These are phyloP conservation scores for Sebastes fasciatus DNA, from an alignment of 2,113 vertebrate species.

Conservation along the genomic window DNA sequence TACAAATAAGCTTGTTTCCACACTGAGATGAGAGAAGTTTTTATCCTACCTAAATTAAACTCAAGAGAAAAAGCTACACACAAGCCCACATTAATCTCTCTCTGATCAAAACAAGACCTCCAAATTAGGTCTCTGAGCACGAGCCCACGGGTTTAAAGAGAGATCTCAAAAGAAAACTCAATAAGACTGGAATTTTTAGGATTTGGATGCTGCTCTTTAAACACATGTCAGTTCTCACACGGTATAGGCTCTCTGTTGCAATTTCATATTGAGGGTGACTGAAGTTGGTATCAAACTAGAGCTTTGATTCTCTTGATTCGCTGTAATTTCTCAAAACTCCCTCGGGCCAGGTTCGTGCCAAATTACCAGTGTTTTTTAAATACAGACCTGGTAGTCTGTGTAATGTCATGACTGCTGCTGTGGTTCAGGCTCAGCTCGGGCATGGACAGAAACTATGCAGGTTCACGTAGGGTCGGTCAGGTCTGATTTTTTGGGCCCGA, in stretches of 20 bases:
- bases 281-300: background rate
- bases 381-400: too few relatives aligned
- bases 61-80: background rate
- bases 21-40: background rate
- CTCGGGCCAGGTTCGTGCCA: too few relatives aligned
- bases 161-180: slow-evolving; percentile 14
- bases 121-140: background rate
- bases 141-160: background rate
- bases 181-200: background rate
- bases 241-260: background rate
- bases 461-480: too few relatives aligned
- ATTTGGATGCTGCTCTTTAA: slow-evolving; percentile 17
- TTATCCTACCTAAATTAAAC: slow-evolving; percentile 9
- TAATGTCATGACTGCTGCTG: too few relatives aligned
- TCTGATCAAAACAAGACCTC: background rate
- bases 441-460: too few relatives aligned
- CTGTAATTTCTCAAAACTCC: too few relatives aligned
- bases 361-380: too few relatives aligned
- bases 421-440: too few relatives aligned
- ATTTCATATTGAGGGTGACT: background rate
- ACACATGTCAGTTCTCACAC: background rate
- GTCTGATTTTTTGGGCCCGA: too few relatives aligned
- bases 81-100: background rate
- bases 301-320: too few relatives aligned
- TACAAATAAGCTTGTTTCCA: background rate